Evolutionary conservation across 2,113 vertebrate species (phyloP).

Genomic region (Macquaria ambigua): DNA sequence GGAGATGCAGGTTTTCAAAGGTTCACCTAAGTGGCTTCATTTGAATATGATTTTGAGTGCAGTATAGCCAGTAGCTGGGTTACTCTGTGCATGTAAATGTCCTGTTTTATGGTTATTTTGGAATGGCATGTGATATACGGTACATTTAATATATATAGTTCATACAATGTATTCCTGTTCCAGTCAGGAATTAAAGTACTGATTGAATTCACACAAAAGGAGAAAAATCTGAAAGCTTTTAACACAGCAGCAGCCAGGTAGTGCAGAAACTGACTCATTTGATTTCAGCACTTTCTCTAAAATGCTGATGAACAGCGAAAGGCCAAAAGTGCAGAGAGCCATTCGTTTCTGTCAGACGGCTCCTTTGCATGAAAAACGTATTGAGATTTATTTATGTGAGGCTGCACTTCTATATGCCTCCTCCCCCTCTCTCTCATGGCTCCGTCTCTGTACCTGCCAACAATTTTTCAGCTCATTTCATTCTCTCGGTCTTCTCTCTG

Average conservation of each 20-base stretch:
- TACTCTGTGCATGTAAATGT: background rate
- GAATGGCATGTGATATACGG: background rate
- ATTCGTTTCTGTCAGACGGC: constrained; percentile 64
- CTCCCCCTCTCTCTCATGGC: background rate
- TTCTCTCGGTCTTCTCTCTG: background rate
- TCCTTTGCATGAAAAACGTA: constrained; percentile 68
- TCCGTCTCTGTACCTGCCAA: constrained; percentile 51
- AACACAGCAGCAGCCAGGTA: constrained; percentile 17
- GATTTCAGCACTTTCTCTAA: constrained; percentile 69
- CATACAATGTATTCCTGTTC: background rate
- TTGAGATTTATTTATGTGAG: constrained; percentile 63
- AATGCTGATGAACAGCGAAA: constrained; percentile 70
- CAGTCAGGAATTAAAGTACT: constrained; percentile 18
- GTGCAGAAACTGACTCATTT: constrained; percentile 45
- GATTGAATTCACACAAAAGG: constrained; percentile 34
- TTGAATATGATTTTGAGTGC: constrained; percentile 19
- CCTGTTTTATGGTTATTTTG: background rate
- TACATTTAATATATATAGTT: background rate
- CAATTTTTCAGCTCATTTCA: constrained; percentile 46
- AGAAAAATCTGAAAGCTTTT: constrained; percentile 24
- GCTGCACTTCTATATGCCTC: constrained; percentile 28
- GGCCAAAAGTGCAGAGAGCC: constrained; percentile 63
- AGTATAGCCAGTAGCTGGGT: background rate
- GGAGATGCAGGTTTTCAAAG: constrained; percentile 7
- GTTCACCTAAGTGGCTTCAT: constrained; percentile 14